Base-by-base conservation (phyloP, 2,888 invertebrate genomes). In the Drosophila merina region DNA sequence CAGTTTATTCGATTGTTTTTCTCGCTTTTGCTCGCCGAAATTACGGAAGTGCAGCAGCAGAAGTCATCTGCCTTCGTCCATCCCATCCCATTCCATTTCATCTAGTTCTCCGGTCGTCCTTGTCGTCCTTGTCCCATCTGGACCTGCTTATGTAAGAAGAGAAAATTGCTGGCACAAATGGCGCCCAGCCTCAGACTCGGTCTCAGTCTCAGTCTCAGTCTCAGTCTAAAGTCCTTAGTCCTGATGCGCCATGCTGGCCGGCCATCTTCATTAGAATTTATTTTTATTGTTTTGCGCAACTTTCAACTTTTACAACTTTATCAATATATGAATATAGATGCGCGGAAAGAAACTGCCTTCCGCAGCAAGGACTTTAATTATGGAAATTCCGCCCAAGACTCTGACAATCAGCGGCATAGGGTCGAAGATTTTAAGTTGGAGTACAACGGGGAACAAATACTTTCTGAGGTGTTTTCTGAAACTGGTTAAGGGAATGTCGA, bases 1-100 rank as follows among this genome's bases (percentile, higher is more conserved):
- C 88, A 88, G 88, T 89, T 88, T 89, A 88, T 89, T 86, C 86
- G 86, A 89, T 89, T 85, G 85, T 89, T 85, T 89, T 88, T 88
- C 88, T 85, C 86, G 83, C 83, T 85, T 84, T 88, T 79, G 12
- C 72, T 75, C 62, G 52, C 73, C 55, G 86, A 82, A 87, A 88
- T 75, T 88, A 88, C 89, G 86, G 89, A 84, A 88, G 76, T 84
- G 88, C 89, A 85, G 78, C 79, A 71, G 12, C 54, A 58, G 54
- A 70, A 70, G 74, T 74, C 74, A 74, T 67, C 74, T 70, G 72
- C 51, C 59, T 20, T 36, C 52, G 49, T 25, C 31, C 20, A 14
- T 26, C 36, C 36, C 36, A 36, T 4, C n/a, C 36, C 36, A 12
- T 36, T 36, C 36, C 36, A n/a, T 36, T 36, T 36, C 36, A 36